Evolutionary conservation across 2,113 vertebrate species (phyloP).

Genomic region (Collichthys lucidus): DNA sequence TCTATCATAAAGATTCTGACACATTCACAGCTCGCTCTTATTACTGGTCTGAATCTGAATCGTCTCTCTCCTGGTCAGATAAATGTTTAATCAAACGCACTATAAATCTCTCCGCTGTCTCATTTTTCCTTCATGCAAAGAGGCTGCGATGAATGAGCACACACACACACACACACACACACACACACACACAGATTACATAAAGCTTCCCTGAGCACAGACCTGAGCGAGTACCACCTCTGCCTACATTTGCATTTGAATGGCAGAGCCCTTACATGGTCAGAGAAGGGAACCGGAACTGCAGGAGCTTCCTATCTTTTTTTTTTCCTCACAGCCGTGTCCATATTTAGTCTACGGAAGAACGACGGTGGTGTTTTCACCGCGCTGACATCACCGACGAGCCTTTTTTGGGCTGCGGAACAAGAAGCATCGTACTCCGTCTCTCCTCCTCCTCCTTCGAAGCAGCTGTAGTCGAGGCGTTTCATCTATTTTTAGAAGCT

Average conservation of each 20-base stretch:
- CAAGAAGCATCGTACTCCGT: conserved; percentile 23
- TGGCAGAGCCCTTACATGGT: conserved; percentile 57
- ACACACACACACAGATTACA: background rate
- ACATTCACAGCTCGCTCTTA: too few species aligned
- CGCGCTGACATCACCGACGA: conserved; percentile 71
- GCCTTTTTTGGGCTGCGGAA: conserved; percentile 72
- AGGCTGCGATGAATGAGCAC: too few species aligned
- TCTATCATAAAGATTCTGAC: too few species aligned
- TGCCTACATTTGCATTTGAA: conserved; percentile 37
- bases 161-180: too few species aligned
- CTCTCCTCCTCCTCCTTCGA: conserved; percentile 58
- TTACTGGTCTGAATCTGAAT: too few species aligned
- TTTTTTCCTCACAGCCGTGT: conserved; percentile 6
- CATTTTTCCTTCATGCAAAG: too few species aligned
- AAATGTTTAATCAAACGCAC: background rate
- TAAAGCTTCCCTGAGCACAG: background rate
- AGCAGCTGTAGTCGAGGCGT: conserved; percentile 51
- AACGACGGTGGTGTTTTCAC: conserved; percentile 45
- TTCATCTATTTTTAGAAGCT: conserved; percentile 80
- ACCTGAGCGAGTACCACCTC: conserved; percentile 18
- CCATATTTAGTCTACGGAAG: conserved; percentile 79
- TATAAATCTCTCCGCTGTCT: too few species aligned
- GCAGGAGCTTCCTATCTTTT: conserved; percentile 66
- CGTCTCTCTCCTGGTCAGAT: background rate
- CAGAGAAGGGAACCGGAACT: conserved; percentile 67